Percentiles rank a stretch among this genome's conserved stretches.
phyloP scores from a whole-genome alignment of 2,113 vertebrate genomes.

The Ginglymostoma cirratum region DNA sequence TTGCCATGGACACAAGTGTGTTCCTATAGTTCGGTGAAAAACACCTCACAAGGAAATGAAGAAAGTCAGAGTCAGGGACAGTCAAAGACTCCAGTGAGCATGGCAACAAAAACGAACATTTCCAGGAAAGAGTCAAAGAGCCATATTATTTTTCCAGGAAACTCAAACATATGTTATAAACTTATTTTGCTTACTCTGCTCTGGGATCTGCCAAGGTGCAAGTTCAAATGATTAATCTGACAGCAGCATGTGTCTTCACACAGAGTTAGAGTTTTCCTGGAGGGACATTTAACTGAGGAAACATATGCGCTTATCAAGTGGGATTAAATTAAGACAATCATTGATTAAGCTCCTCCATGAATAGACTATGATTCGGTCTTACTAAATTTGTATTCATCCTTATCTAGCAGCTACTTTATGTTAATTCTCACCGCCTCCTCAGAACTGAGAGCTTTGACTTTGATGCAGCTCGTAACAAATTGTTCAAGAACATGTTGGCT shows the following conservation, averaged over 20 bases:
- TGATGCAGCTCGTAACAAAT: too few species aligned
- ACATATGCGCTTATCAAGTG: slow-evolving; percentile 4
- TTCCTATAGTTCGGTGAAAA: too few species aligned
- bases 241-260: background rate
- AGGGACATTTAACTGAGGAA: slow-evolving; percentile 1
- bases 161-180: background rate
- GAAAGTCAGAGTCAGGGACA: background rate
- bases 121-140: background rate
- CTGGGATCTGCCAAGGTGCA: background rate
- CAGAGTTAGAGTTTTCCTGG: background rate
- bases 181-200: background rate
- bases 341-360: slow-evolving; percentile 12
- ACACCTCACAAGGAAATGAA: too few species aligned
- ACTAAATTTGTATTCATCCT: background rate
- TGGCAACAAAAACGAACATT: background rate
- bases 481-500: too few species aligned
- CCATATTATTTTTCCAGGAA: background rate
- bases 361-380: background rate
- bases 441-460: too few species aligned
- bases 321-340: background rate
- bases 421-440: background rate
- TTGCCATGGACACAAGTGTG: too few species aligned
- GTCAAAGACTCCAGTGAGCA: too few species aligned
- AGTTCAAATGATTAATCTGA: slow-evolving; percentile 13
- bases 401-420: background rate